Percentiles rank a stretch among this genome's conserved stretches.
Evolutionary conservation across 2,888 invertebrate genomes (phyloP).

Genomic region (Drosophila phalerata): DNA sequence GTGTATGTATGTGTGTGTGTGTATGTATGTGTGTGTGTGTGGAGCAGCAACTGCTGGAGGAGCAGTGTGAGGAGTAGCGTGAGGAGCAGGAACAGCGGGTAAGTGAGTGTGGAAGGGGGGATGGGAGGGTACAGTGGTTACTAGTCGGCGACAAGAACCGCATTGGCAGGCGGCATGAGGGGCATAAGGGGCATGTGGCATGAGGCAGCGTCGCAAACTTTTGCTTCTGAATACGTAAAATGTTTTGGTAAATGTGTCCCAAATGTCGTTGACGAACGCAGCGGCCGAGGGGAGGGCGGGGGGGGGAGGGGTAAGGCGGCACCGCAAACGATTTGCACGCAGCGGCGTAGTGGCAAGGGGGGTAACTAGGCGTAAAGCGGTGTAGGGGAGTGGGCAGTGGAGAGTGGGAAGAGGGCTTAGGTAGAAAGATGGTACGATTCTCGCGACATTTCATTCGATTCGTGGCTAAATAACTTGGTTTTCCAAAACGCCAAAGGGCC

Average conservation of each 20-base stretch:
- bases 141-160: slow-evolving; percentile 37
- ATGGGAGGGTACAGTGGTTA: slow-evolving; percentile 16
- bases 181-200: slow-evolving; percentile 9
- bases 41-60: slow-evolving; percentile 6
- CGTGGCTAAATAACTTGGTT: slow-evolving; percentile 76
- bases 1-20: slow-evolving; percentile 13
- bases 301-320: slow-evolving; percentile 68
- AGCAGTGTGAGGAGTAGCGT: not conserved
- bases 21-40: slow-evolving; percentile 33
- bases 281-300: slow-evolving; percentile 39
- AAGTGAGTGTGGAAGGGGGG: not conserved
- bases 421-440: slow-evolving; percentile 29
- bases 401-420: not conserved
- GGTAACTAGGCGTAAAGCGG: too few species aligned
- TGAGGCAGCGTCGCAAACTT: slow-evolving; percentile 62
- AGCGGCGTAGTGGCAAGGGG: slow-evolving; percentile 15
- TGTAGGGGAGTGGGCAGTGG: not conserved
- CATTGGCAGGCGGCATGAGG: slow-evolving; percentile 27
- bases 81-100: not conserved
- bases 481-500: slow-evolving; percentile 60
- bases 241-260: slow-evolving; percentile 81
- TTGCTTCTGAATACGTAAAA: slow-evolving; percentile 81
- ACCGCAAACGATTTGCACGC: slow-evolving; percentile 71
- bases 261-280: slow-evolving; percentile 73
- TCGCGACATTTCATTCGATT: slow-evolving; percentile 77